Evolutionary conservation across 2,797 vertebrate species (phyloP).

Genomic region (Cottoperca gobio): DNA sequence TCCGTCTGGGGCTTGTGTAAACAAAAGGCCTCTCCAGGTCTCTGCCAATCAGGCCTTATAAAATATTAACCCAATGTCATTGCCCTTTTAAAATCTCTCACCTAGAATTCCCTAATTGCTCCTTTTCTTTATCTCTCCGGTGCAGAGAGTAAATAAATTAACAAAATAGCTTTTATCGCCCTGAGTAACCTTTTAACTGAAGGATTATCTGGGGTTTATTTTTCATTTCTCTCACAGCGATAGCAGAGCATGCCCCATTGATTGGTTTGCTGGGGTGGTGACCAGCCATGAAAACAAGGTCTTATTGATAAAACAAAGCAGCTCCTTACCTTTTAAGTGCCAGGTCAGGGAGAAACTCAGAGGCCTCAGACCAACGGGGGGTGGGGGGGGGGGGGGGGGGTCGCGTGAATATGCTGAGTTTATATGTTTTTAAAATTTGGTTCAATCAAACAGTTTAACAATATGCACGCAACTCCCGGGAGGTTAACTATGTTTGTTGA

Average conservation of each 20-base stretch:
- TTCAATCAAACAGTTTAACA: conserved; percentile 79
- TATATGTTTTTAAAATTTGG: conserved; percentile 42
- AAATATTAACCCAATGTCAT: conserved; percentile 98
- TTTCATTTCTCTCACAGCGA: conserved; percentile 98
- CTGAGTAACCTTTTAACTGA: conserved; percentile 99
- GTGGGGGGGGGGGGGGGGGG: conserved; percentile 52
- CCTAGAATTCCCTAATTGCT: conserved; percentile 99
- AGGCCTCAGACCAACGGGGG: conserved; percentile 65
- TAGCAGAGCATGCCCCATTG: conserved; percentile 98
- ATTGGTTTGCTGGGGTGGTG: conserved; percentile 98
- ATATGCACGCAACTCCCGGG: conserved; percentile 71
- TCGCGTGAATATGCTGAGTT: conserved; percentile 67
- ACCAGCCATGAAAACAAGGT: conserved; percentile 98
- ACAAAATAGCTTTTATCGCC: conserved; percentile 99
- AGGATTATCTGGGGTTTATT: conserved; percentile 99
- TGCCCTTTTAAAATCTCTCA: conserved; percentile 99
- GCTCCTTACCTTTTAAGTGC: conserved; percentile 80
- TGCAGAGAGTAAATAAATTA: conserved; percentile 99
- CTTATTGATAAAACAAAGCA: conserved; percentile 92
- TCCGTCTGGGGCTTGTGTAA: conserved; percentile 81
- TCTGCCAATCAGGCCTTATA: conserved; percentile 93
- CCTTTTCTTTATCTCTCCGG: conserved; percentile 98
- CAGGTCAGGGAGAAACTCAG: conserved; percentile 77
- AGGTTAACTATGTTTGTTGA: conserved; percentile 75
- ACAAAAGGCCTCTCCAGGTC: conserved; percentile 83